A percentile compares a stretch with the other conserved stretches of the same genome.
These are phyloP conservation scores for Vespertilio murinus DNA, from an alignment of 2,797 vertebrate species.

Conservation along the genomic window DNA sequence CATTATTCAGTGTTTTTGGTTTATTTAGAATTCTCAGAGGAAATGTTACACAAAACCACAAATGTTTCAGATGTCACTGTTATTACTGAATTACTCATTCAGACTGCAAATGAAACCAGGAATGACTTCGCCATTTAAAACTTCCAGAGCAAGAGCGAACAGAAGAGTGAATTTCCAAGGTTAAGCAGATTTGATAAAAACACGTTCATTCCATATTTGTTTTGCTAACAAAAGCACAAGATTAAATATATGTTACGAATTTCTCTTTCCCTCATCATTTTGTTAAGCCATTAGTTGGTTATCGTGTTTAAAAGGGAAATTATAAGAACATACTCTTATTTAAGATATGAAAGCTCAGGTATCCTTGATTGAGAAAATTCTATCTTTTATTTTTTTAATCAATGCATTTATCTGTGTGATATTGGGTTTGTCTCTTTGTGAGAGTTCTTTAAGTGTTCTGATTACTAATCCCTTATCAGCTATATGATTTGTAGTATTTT, in stretches of 20 bases:
- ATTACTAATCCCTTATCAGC: neutral
- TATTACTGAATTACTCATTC: conserved; percentile 63
- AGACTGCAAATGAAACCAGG: conserved; percentile 52
- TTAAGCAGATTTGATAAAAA: conserved; percentile 55
- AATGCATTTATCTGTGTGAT: neutral
- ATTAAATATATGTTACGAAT: neutral
- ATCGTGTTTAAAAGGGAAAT: conserved; percentile 25
- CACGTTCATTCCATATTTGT: neutral
- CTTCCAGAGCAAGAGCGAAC: neutral
- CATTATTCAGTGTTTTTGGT: conserved; percentile 68
- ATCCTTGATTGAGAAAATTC: neutral
- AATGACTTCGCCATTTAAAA: conserved; percentile 51
- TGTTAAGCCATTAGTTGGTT: neutral
- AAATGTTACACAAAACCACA: conserved; percentile 62
- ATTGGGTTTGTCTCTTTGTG: neutral
- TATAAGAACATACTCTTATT: neutral
- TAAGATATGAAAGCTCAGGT: neutral
- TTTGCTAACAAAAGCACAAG: conserved; percentile 47
- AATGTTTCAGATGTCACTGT: conserved; percentile 64
- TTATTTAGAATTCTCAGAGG: conserved; percentile 71
- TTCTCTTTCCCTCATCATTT: neutral
- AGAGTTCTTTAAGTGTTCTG: neutral
- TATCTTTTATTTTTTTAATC: conserved; percentile 15
- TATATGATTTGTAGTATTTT: neutral
- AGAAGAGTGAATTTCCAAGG: conserved; percentile 31